Evolutionary conservation across 2,888 invertebrate species (phyloP).

Genomic region (Pseudanteris insignis): DNA sequence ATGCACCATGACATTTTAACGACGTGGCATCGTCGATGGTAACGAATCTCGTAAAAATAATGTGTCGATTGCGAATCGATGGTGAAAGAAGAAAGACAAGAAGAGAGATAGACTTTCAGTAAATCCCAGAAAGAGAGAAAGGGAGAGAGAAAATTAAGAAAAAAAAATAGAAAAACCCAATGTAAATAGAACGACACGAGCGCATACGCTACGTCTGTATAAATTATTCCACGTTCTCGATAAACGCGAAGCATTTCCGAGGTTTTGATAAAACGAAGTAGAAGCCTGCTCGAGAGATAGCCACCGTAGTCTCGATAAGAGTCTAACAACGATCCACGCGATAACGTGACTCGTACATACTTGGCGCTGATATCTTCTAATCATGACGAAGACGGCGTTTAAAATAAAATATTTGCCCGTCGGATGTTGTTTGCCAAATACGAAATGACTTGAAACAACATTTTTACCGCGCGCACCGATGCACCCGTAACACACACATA

Average conservation of each 20-base stretch:
- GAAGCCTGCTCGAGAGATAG: constrained; percentile 26
- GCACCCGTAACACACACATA: background rate
- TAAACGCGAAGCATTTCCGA: constrained; percentile 37
- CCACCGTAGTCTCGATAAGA: constrained; percentile 24
- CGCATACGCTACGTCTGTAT: constrained; percentile 14
- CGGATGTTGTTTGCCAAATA: constrained; percentile 7
- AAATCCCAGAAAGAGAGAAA: too few species aligned
- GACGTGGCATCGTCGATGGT: too few species aligned
- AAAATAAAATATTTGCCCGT: constrained; percentile 24
- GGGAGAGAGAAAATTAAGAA: too few species aligned
- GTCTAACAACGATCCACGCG: constrained; percentile 21
- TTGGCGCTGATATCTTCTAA: constrained; percentile 19
- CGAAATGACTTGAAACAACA: constrained; percentile 3
- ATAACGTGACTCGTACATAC: constrained; percentile 19
- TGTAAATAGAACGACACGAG: constrained; percentile 12
- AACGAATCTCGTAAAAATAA: too few species aligned
- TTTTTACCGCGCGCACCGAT: background rate
- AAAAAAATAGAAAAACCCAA: too few species aligned
- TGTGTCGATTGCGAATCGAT: too few species aligned
- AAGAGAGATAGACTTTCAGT: too few species aligned
- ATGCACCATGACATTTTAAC: too few species aligned
- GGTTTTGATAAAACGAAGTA: constrained; percentile 32
- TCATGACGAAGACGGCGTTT: constrained; percentile 20
- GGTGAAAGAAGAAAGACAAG: too few species aligned
- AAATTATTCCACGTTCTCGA: constrained; percentile 22